phyloP scores from a whole-genome alignment of 2,888 invertebrate genomes.

The Mantis religiosa region DNA sequence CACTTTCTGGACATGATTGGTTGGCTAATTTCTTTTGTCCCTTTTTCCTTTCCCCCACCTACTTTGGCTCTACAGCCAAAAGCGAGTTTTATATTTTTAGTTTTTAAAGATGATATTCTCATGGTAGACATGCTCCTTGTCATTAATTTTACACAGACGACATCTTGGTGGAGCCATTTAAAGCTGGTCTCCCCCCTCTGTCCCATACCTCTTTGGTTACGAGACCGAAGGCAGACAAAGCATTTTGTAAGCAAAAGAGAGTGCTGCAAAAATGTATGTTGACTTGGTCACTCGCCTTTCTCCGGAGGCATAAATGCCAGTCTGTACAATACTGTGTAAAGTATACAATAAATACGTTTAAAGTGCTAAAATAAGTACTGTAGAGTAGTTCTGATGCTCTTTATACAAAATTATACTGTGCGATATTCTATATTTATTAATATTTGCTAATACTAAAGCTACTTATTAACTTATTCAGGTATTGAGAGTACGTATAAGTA shows the following conservation, averaged over 20 bases:
- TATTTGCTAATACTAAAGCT: no score
- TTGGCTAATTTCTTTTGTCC: not conserved
- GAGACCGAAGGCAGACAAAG: not conserved
- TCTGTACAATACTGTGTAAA: no score
- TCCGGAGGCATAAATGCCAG: no score
- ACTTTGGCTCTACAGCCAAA: not conserved
- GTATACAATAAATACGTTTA: no score
- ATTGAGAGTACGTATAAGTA: no score
- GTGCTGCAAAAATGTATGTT: not conserved
- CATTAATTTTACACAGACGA: not conserved
- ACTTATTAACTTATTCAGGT: no score
- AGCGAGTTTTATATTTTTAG: not conserved
- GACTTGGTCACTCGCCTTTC: not conserved
- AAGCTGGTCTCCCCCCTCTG: not conserved
- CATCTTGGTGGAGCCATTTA: not conserved
- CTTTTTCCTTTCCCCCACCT: not conserved
- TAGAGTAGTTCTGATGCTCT: no score
- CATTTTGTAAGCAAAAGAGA: not conserved
- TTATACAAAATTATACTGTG: no score
- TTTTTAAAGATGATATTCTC: constrained; percentile 3
- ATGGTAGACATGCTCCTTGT: not conserved
- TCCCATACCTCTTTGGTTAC: not conserved
- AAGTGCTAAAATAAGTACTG: no score
- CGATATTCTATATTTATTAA: no score
- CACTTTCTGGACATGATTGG: not conserved